phyloP scores from a whole-genome alignment of 1,140 invertebrate species.

The Lysiphlebus fabarum region DNA sequence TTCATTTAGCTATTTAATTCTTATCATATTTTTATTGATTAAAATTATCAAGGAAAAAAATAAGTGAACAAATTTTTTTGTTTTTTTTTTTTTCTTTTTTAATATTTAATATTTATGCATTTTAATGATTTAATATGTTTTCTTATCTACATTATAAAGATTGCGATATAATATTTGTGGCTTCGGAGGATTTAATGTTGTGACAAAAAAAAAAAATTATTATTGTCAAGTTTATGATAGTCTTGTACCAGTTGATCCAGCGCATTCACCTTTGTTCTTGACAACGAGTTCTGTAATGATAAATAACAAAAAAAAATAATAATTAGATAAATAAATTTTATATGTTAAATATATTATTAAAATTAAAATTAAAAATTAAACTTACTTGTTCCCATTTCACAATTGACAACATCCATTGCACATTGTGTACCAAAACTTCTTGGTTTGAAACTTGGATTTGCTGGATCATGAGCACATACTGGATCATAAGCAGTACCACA shows the following conservation, averaged over 20 bases:
- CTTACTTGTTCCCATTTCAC: conserved; percentile 47
- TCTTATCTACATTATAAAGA: too few relatives aligned
- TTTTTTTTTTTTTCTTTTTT: conserved; percentile 3
- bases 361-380: conserved; percentile 8
- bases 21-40: too few relatives aligned
- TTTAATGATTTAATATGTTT: neutral
- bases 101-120: neutral
- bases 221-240: too few relatives aligned
- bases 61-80: neutral
- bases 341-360: too few relatives aligned
- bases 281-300: conserved; percentile 35
- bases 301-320: neutral
- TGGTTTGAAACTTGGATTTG: conserved; percentile 36
- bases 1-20: too few relatives aligned
- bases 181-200: conserved; percentile 6
- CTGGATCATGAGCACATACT: conserved; percentile 45
- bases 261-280: conserved; percentile 46
- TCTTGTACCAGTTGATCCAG: conserved; percentile 38
- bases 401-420: conserved; percentile 42
- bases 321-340: neutral
- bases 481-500: conserved; percentile 40
- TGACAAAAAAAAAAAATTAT: conserved; percentile 16
- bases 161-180: conserved; percentile 11
- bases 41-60: too few relatives aligned
- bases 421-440: conserved; percentile 44